These are phyloP conservation scores for Orientallactaga bullata DNA, from an alignment of 2,113 vertebrate genomes.

Conservation along the genomic window DNA sequence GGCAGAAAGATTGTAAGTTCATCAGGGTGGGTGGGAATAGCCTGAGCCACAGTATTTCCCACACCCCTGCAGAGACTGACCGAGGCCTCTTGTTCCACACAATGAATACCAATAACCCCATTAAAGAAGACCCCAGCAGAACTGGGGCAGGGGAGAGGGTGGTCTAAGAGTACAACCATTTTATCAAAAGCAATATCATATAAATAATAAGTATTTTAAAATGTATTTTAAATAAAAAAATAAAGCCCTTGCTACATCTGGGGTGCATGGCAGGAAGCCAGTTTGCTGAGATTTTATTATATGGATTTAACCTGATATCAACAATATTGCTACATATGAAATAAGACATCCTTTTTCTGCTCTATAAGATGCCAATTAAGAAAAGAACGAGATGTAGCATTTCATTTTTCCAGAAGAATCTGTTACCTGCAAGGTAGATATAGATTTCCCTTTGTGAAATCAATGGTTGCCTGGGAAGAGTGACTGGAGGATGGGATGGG, in stretches of 20 bases:
- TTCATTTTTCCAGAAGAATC: slow-evolving; percentile 15
- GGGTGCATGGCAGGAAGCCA: background rate
- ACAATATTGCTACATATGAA: background rate
- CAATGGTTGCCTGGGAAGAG: background rate
- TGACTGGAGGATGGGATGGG: background rate
- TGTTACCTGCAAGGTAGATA: background rate
- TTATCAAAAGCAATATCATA: too few relatives aligned
- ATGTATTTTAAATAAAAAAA: background rate
- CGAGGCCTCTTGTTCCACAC: too few relatives aligned
- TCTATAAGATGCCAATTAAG: slow-evolving; percentile 3
- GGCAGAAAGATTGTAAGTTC: too few relatives aligned
- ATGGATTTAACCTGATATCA: slow-evolving; percentile 6
- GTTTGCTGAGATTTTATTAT: slow-evolving; percentile 25
- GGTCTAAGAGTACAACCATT: too few relatives aligned
- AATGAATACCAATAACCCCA: too few relatives aligned
- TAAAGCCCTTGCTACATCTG: background rate
- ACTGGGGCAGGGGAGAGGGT: too few relatives aligned
- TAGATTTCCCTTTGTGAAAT: background rate
- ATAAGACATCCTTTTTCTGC: background rate
- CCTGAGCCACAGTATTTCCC: too few relatives aligned
- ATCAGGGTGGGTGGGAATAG: too few relatives aligned
- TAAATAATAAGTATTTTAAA: too few relatives aligned
- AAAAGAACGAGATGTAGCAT: background rate
- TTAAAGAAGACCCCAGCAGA: too few relatives aligned
- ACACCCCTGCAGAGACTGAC: too few relatives aligned